Base-by-base conservation (phyloP, 2,113 vertebrate genomes). In the Antennarius striatus region DNA sequence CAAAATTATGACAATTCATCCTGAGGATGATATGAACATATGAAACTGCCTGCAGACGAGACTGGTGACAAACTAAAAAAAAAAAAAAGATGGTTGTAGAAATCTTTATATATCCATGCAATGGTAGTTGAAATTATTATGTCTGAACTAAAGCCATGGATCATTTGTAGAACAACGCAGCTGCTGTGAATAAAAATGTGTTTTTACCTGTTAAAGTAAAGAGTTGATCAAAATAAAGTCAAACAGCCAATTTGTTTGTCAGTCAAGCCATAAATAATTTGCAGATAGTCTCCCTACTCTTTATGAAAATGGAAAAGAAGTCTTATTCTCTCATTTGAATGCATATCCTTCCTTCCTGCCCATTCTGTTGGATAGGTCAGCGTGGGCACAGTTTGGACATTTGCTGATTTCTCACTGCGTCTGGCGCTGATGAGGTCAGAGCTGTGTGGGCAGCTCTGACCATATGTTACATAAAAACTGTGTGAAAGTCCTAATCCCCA, bases 391-490 rank as follows among this genome's bases (percentile, higher is more conserved):
- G 63, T 58, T 71, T 72, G 54, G 65, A 70, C 43, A 29, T 12
- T 14, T 53, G 68, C n/a, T 64, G 82, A 78, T 67, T 53, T 63
- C 83, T 61, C 39, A 55, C 84, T 47, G 64, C 4, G 76, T 70
- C 65, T 83, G 74, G 84, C 63, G n/a, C 43, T 10, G 82, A 79
- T 77, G 67, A 85, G 61, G 71, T 71, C 70, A 61, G 46, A 60
- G 30, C 39, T 75, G 74, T 46, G 77, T 85, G 79, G 60, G 77
- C 72, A 68, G 68, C 47, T 58, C 16, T 6, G 42, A 73, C 76
- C 87, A 84, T 87, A 88, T 90, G 90, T 78, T 88, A 63, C 63
- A 84, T 79, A 71, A 78, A 86, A 84, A 71, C 75, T 56, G 79
- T 87, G 85, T 80, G 74, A 89, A 84, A 80, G 83, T 62, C 73